Evolutionary conservation across 2,113 vertebrate genomes (phyloP).

Genomic region (Stomatorhinus ivindoensis): DNA sequence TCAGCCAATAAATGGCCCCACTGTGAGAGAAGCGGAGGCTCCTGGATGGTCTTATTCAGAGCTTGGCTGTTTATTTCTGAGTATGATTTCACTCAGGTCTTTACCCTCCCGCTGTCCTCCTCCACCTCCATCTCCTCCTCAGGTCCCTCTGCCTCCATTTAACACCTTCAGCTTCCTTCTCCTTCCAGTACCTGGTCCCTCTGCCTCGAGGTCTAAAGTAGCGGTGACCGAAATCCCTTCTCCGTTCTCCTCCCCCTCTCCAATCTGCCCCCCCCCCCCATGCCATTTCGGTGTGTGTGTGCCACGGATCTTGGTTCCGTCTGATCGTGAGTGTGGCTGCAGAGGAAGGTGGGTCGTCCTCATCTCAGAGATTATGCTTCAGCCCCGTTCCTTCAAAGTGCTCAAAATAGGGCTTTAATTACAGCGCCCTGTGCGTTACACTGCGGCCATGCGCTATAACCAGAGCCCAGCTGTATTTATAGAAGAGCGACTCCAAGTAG

Average conservation of each 20-base stretch:
- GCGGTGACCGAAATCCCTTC: not conserved
- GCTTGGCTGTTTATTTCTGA: conserved; percentile 27
- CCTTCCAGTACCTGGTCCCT: not conserved
- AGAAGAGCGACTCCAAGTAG: conserved; percentile 40
- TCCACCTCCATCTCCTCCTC: conserved; percentile 30
- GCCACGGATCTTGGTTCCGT: conserved; percentile 11
- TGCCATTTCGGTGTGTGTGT: not conserved
- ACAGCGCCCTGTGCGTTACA: conserved; percentile 55
- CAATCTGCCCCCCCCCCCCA: conserved; percentile 19
- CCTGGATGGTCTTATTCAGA: conserved; percentile 8
- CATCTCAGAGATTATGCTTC: conserved; percentile 14
- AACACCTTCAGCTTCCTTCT: not conserved
- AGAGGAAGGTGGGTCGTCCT: conserved; percentile 16
- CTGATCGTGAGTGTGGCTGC: not conserved
- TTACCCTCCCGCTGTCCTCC: not conserved
- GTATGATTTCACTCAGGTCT: not conserved
- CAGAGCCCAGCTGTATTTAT: conserved; percentile 60
- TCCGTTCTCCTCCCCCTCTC: not conserved
- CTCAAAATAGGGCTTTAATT: conserved; percentile 66
- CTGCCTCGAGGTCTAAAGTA: not conserved
- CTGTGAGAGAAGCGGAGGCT: not conserved
- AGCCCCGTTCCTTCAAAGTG: conserved; percentile 54
- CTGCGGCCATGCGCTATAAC: conserved; percentile 59
- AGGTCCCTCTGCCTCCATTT: conserved; percentile 18
- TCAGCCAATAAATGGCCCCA: not conserved